These are phyloP conservation scores for Cottus gobio DNA, from an alignment of 2,113 vertebrate genomes.

Conservation along the genomic window DNA sequence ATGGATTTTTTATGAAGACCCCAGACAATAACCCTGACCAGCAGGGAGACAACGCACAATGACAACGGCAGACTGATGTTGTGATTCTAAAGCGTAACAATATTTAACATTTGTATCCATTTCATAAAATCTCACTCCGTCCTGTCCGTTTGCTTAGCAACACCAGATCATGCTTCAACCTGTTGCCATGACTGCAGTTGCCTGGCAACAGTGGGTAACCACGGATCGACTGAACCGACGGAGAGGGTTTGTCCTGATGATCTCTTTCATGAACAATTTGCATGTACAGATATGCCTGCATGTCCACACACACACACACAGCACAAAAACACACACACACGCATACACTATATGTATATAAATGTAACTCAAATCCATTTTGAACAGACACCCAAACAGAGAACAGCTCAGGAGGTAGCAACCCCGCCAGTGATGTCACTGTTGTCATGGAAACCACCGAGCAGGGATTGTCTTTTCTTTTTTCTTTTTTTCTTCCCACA, in stretches of 20 bases:
- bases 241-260: slow-evolving; percentile 44
- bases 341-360: neutral
- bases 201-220: slow-evolving; percentile 83
- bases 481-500: neutral
- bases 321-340: neutral
- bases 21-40: neutral
- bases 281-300: slow-evolving; percentile 18
- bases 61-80: neutral
- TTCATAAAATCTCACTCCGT: slow-evolving; percentile 43
- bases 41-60: neutral
- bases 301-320: neutral
- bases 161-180: slow-evolving; percentile 62
- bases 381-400: slow-evolving; percentile 6
- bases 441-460: slow-evolving; percentile 86
- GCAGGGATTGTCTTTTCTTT: slow-evolving; percentile 61
- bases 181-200: slow-evolving; percentile 79
- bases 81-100: neutral
- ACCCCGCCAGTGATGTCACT: slow-evolving; percentile 80
- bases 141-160: slow-evolving; percentile 63
- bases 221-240: slow-evolving; percentile 66
- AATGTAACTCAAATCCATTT: neutral
- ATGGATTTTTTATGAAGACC: neutral
- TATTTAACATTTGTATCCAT: slow-evolving; percentile 23
- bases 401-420: slow-evolving; percentile 26
- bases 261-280: slow-evolving; percentile 48